Evolutionary conservation across 1,140 invertebrate species (phyloP).

Genomic region (Eciton burchellii): DNA sequence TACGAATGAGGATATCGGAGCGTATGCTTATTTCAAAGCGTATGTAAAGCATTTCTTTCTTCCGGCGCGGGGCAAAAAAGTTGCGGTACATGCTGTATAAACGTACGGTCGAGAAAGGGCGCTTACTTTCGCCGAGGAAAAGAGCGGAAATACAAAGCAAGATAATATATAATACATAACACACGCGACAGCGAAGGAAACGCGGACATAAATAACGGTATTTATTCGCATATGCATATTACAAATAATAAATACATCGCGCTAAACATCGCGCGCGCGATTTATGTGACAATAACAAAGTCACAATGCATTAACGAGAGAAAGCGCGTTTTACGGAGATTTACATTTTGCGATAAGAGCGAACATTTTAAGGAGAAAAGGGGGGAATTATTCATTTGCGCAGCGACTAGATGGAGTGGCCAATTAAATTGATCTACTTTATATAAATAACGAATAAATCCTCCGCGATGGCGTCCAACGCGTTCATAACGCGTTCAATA

Average conservation of each 20-base stretch:
- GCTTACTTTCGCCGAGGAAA: background rate
- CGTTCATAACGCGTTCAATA: no score
- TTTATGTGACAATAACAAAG: background rate
- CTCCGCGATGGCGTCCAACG: background rate
- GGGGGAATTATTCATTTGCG: no score
- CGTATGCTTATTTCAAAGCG: slow-evolving; percentile 33
- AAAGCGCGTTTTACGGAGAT: no score
- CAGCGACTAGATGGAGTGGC: no score
- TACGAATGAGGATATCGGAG: slow-evolving; percentile 47
- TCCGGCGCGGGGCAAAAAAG: background rate
- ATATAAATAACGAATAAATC: slow-evolving; percentile 9
- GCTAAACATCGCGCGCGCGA: background rate
- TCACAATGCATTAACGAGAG: no score
- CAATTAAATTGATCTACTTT: no score
- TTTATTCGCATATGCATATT: background rate
- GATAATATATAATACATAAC: background rate
- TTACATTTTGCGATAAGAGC: no score
- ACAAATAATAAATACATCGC: slow-evolving; percentile 10
- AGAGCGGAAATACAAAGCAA: background rate
- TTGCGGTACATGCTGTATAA: background rate
- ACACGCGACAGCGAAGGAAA: background rate
- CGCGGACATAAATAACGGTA: background rate
- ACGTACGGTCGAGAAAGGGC: background rate
- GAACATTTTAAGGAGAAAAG: no score
- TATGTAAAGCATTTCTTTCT: slow-evolving; percentile 15